Percentiles rank a stretch among this genome's conserved stretches.
phyloP scores from a whole-genome alignment of 2,797 vertebrate species.

The Bryconaethiops microstoma region DNA sequence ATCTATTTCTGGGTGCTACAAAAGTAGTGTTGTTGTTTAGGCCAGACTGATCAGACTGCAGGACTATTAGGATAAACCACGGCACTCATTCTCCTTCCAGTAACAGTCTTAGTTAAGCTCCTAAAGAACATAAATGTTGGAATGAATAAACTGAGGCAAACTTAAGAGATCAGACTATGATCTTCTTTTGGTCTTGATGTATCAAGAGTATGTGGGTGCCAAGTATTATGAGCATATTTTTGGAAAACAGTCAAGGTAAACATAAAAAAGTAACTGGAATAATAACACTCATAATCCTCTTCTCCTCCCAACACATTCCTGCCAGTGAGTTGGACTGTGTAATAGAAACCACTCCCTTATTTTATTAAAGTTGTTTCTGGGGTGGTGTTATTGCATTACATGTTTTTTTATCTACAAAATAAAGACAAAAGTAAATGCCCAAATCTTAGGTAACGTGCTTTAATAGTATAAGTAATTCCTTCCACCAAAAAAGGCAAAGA shows the following conservation, averaged over 20 bases:
- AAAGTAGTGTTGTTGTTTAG: background rate
- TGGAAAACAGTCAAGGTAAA: constrained; percentile 5
- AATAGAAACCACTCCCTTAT: no score
- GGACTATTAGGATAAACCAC: background rate
- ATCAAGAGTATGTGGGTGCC: background rate
- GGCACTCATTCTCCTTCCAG: background rate
- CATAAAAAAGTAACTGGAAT: background rate
- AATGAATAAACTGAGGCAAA: background rate
- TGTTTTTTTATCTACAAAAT: no score
- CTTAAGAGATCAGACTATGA: background rate
- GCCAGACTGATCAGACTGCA: no score
- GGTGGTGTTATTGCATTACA: no score
- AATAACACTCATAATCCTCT: background rate
- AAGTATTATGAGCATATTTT: background rate
- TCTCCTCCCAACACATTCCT: constrained; percentile 1
- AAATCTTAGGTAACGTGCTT: no score
- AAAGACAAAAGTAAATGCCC: no score
- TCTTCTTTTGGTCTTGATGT: background rate
- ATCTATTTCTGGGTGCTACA: background rate
- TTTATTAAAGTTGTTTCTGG: no score
- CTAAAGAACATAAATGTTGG: background rate
- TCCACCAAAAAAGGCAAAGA: no score
- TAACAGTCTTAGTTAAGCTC: background rate
- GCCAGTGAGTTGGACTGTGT: background rate
- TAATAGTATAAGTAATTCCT: no score